Evolutionary conservation across 2,797 vertebrate genomes (phyloP), one percentile per base, ranked within the genome.

Genomic region (Halcyon chelicuti): DNA sequence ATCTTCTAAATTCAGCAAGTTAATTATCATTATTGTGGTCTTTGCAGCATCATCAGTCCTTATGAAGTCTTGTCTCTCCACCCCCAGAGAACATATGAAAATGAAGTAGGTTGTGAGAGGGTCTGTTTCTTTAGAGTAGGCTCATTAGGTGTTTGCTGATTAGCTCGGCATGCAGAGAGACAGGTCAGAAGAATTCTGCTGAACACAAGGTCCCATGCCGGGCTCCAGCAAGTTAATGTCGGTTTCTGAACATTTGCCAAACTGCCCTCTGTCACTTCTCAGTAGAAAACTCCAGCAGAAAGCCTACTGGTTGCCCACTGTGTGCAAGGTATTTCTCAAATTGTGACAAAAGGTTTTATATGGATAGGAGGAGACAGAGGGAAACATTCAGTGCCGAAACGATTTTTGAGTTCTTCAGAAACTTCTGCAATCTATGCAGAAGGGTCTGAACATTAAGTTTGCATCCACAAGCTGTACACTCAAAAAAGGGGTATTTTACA

Each of bases 21-120:
- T 99, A 99, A 99, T 99, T 99, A 99, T 99, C 99, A 99, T 99
- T 99, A 99, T 99, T 99, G 99, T 99, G 99, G 99, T 99, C 99
- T 99, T 99, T 99, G 99, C 99, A 99, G 99, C 99, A 99, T 99
- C 99, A 99, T 99, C 99, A 99, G 99, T 99, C 99, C 99, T 99
- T 99, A 98, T 99, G 99, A 99, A 99, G 98, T 98, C 98, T 99
- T 98, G 98, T 99, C 98, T 99, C 98, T 92, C 97, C 97, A 98
- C 98, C 99, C 98, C 99, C 97, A 97, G 98, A 99, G 99, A 99
- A 98, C 95, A 92, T 85, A 98, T 94, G 97, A 98, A 98, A 98
- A 98, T 98, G 97, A 98, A 98, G 98, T 96, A 98, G 98, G 98
- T 97, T 98, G 98, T 98, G 98, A 97, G 98, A 98, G 98, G 98